phyloP scores from a whole-genome alignment of 2,888 invertebrate genomes.

The Trichopria drosophilae region DNA sequence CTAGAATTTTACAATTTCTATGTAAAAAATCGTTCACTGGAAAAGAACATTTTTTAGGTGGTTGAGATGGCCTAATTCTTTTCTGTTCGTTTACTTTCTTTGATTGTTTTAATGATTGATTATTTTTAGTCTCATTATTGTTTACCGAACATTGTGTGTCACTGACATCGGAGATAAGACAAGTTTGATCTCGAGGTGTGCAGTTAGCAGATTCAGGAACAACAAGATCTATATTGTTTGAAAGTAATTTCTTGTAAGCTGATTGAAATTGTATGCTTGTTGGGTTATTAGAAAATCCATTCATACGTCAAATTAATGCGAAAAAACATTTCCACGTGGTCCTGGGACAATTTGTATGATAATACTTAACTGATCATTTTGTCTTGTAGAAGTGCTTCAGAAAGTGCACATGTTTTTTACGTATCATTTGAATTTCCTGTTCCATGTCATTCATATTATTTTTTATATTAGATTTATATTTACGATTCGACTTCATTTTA shows the following conservation, averaged over 20 bases:
- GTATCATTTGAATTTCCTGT: not conserved
- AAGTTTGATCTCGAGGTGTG: constrained; percentile 12
- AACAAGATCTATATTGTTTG: constrained; percentile 10
- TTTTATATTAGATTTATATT: constrained; percentile 12
- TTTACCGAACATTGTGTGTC: too few species aligned
- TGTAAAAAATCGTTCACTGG: too few species aligned
- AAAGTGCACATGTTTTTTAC: not conserved
- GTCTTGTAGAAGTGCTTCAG: constrained; percentile 12
- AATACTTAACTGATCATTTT: constrained; percentile 13
- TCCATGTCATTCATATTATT: constrained; percentile 2
- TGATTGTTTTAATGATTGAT: too few species aligned
- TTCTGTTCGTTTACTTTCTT: too few species aligned
- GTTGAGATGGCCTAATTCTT: too few species aligned
- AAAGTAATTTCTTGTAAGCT: constrained; percentile 22
- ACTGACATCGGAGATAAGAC: constrained; percentile 2
- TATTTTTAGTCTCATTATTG: too few species aligned
- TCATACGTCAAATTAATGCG: constrained; percentile 18
- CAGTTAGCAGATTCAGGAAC: constrained; percentile 12
- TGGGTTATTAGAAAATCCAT: constrained; percentile 29
- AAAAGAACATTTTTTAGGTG: too few species aligned
- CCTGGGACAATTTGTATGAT: constrained; percentile 25
- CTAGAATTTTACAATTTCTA: too few species aligned
- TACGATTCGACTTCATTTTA: not conserved
- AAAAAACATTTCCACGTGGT: constrained; percentile 27
- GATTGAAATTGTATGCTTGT: constrained; percentile 28